These are phyloP conservation scores for Gyps fulvus DNA, from an alignment of 2,113 vertebrate genomes.

Conservation along the genomic window DNA sequence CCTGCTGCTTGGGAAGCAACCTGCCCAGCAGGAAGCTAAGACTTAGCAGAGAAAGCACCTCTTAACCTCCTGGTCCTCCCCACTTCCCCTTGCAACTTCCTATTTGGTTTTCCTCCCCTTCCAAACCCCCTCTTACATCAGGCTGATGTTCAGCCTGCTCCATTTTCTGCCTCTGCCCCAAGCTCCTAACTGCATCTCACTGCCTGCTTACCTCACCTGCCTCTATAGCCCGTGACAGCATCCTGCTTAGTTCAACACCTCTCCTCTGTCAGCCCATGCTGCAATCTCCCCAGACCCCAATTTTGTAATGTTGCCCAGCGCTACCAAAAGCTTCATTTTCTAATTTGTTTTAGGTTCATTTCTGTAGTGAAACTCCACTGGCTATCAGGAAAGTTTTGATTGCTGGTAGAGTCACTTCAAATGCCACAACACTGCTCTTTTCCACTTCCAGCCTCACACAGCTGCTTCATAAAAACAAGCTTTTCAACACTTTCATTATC, in stretches of 20 bases:
- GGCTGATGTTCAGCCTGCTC: neutral
- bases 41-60: neutral
- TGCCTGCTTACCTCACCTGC: neutral
- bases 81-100: neutral
- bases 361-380: too few species aligned
- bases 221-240: neutral
- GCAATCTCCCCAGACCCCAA: neutral
- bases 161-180: neutral
- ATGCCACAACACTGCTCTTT: neutral
- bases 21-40: neutral
- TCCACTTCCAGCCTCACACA: neutral
- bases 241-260: neutral
- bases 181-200: neutral
- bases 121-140: neutral
- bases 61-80: neutral
- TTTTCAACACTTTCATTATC: neutral
- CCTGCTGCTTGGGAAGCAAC: rapidly evolving
- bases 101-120: neutral
- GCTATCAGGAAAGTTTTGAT: neutral
- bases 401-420: neutral
- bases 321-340: neutral
- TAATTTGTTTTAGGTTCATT: neutral
- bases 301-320: rapidly evolving
- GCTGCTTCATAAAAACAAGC: neutral
- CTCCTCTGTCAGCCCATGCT: neutral